Evolutionary conservation across 2,113 vertebrate genomes (phyloP).

Genomic region (Limanda limanda): DNA sequence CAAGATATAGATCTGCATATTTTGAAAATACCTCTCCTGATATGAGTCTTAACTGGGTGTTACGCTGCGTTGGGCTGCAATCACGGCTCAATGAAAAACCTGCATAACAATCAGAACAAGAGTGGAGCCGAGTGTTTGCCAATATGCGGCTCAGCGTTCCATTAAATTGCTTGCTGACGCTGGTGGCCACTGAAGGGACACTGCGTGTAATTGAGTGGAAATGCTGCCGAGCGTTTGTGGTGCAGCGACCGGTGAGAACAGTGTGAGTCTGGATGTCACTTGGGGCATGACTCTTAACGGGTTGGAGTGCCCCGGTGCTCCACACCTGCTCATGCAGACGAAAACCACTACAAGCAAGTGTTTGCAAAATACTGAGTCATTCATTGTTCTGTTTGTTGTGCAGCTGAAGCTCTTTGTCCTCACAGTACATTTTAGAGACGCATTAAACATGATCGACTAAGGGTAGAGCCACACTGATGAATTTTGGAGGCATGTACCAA

Average conservation of each 20-base stretch:
- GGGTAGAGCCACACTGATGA: no score
- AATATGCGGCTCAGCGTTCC: slow-evolving; percentile 29
- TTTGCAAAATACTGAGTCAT: slow-evolving; percentile 51
- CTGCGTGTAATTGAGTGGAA: slow-evolving; percentile 59
- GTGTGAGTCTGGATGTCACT: slow-evolving; percentile 42
- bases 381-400: slow-evolving; percentile 37
- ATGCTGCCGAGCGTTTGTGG: slow-evolving; percentile 33
- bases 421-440: background rate
- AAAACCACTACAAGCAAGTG: slow-evolving; percentile 39
- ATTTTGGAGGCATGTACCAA: no score
- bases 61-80: background rate
- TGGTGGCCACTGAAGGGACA: slow-evolving; percentile 22
- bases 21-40: background rate
- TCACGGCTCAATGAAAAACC: background rate
- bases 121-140: slow-evolving; percentile 17
- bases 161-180: slow-evolving; percentile 45
- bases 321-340: slow-evolving; percentile 48
- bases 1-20: background rate
- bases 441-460: background rate
- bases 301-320: slow-evolving; percentile 21
- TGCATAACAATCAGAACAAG: background rate
- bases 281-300: slow-evolving; percentile 20
- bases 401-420: background rate
- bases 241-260: slow-evolving; percentile 53
- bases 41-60: background rate